Conservation (phyloP, 37 sponge, comb jelly and placozoan species). For the Diacarnus erythraeanus region DNA sequence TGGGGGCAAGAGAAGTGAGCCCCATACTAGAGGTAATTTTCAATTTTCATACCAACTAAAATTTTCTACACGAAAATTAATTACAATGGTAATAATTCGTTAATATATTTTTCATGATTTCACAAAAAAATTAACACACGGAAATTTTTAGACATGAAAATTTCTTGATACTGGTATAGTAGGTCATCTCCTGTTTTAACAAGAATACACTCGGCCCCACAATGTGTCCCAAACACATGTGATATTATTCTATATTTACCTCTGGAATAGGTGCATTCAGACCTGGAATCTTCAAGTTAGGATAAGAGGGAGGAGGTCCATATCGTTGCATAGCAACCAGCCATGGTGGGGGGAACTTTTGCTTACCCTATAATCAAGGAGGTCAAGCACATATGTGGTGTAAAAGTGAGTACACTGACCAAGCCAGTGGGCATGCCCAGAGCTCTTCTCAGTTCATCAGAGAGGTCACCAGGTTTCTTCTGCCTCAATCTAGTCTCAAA, state of each 20-base stretch:
- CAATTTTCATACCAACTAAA: no score
- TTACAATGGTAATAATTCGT: no score
- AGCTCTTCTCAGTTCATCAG: conserved; percentile 88
- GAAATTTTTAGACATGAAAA: no score
- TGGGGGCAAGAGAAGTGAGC: no score
- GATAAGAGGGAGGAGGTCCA: conserved; percentile 99
- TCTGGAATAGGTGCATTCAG: conserved; percentile 97
- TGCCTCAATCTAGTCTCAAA: conserved; percentile 94
- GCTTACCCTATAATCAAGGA: conserved; percentile 48
- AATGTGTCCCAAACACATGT: no score
- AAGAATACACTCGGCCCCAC: no score
- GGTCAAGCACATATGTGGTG: not conserved
- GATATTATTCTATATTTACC: conserved; percentile 47
- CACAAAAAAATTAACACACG: no score
- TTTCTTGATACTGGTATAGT: no score
- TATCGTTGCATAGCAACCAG: conserved; percentile 99
- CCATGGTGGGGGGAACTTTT: conserved; percentile 97
- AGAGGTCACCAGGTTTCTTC: conserved; percentile 93
- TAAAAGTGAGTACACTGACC: conserved; percentile 31
- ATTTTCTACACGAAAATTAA: no score
- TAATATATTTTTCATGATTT: no score
- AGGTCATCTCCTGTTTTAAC: no score
- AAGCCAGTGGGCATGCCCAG: conserved; percentile 94
- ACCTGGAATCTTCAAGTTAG: conserved; percentile 91
- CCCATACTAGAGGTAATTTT: no score